These are phyloP conservation scores for Drosophila ambigua DNA, from an alignment of 1,140 invertebrate species.

Conservation along the genomic window DNA sequence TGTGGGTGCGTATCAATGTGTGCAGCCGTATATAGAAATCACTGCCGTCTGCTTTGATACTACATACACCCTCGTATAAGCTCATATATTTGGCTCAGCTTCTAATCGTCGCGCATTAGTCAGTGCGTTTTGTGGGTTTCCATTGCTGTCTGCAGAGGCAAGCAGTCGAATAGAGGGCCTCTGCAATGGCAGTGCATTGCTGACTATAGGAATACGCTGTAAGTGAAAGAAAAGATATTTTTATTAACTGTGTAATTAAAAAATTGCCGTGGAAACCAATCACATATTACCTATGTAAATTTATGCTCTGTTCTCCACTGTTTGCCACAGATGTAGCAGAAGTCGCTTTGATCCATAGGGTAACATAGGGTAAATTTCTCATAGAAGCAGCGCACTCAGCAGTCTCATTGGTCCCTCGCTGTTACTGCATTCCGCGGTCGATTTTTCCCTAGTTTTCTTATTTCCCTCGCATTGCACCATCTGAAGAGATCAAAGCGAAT, in stretches of 20 bases:
- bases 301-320: too few relatives aligned
- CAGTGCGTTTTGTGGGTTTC: constrained; percentile 45
- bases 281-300: too few relatives aligned
- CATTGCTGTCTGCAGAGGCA: background rate
- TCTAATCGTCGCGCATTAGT: constrained; percentile 78
- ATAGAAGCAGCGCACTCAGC: background rate
- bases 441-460: constrained; percentile 23
- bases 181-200: background rate
- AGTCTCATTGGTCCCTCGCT: background rate
- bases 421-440: constrained; percentile 20
- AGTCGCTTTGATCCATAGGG: too few relatives aligned
- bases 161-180: background rate
- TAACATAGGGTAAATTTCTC: too few relatives aligned
- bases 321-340: too few relatives aligned
- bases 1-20: constrained; percentile 14
- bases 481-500: constrained; percentile 73
- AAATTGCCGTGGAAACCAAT: too few relatives aligned
- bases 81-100: constrained; percentile 44
- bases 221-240: too few relatives aligned
- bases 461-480: constrained; percentile 32
- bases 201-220: background rate
- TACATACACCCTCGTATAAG: constrained; percentile 12
- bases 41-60: constrained; percentile 23
- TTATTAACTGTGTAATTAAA: too few relatives aligned
- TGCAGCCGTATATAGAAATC: constrained; percentile 24